phyloP scores from a whole-genome alignment of 2,888 invertebrate species.

The Desoria tigrina region DNA sequence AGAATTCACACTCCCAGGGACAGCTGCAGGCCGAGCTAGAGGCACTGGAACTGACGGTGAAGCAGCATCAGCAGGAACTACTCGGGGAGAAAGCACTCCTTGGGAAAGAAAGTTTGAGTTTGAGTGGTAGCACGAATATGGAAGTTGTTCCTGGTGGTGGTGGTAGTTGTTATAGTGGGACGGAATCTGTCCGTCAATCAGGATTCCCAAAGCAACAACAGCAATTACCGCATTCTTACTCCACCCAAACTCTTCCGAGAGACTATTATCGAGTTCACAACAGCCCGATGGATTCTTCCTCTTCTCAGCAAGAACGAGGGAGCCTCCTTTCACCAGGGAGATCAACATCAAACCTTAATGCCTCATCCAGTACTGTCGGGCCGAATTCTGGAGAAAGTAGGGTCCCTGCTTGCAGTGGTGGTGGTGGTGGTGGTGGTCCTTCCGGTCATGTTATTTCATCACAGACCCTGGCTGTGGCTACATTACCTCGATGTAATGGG shows the following conservation, averaged over 20 bases:
- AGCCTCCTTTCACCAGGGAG: slow-evolving; percentile 46
- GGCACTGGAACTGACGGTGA: slow-evolving; percentile 42
- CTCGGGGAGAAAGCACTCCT: slow-evolving; percentile 34
- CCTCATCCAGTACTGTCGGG: too few relatives aligned
- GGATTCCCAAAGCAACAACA: slow-evolving; percentile 10
- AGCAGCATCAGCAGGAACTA: slow-evolving; percentile 39
- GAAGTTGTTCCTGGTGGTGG: not conserved
- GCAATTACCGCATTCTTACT: slow-evolving; percentile 14
- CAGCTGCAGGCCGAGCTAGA: slow-evolving; percentile 39
- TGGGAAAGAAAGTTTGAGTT: slow-evolving; percentile 17
- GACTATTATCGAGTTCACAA: slow-evolving; percentile 21
- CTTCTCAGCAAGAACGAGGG: slow-evolving; percentile 28
- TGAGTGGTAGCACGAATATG: not conserved
- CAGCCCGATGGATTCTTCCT: slow-evolving; percentile 19
- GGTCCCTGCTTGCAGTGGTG: too few relatives aligned
- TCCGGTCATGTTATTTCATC: too few relatives aligned
- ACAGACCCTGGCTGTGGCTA: slow-evolving; percentile 46
- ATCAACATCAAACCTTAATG: slow-evolving; percentile 14
- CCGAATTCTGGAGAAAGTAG: too few relatives aligned
- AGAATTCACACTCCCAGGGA: slow-evolving; percentile 34
- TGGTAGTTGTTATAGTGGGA: not conserved
- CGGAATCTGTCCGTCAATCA: slow-evolving; percentile 5
- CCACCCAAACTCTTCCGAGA: not conserved
- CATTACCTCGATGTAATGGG: slow-evolving; percentile 50
- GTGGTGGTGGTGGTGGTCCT: too few relatives aligned